Evolutionary conservation across 2,797 vertebrate species (phyloP).

Genomic region (Tragelaphus oryx): DNA sequence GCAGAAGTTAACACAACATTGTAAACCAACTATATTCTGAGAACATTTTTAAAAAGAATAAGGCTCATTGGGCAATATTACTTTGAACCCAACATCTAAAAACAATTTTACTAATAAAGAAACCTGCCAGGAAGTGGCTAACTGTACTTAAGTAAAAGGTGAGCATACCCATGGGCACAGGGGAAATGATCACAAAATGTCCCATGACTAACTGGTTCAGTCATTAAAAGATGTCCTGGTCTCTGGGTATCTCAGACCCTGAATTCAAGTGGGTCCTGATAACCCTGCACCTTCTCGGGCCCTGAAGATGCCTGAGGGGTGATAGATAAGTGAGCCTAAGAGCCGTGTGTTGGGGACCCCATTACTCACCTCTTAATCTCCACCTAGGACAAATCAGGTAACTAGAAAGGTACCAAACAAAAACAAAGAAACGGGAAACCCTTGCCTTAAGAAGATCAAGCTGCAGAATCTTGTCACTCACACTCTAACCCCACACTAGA

Average conservation of each 20-base stretch:
- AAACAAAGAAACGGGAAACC: neutral
- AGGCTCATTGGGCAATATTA: neutral
- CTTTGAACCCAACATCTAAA: neutral
- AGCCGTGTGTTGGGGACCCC: too few relatives aligned
- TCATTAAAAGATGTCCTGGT: neutral
- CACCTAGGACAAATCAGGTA: neutral
- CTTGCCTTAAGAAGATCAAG: neutral
- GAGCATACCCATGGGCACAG: neutral
- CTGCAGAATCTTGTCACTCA: neutral
- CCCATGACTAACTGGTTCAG: neutral
- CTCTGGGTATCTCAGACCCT: neutral
- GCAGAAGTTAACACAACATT: neutral
- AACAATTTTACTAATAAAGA: slow-evolving; percentile 1
- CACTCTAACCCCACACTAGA: neutral
- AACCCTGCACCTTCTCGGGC: neutral
- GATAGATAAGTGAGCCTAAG: neutral
- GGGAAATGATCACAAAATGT: neutral
- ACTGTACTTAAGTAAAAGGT: neutral
- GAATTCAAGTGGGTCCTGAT: neutral
- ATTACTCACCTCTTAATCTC: neutral
- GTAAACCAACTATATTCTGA: neutral
- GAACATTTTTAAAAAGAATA: neutral
- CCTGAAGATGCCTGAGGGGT: too few relatives aligned
- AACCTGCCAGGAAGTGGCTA: neutral
- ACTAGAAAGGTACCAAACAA: neutral